Evolutionary conservation across 2,797 vertebrate species (phyloP).

Genomic region (Centroberyx gerrardi): DNA sequence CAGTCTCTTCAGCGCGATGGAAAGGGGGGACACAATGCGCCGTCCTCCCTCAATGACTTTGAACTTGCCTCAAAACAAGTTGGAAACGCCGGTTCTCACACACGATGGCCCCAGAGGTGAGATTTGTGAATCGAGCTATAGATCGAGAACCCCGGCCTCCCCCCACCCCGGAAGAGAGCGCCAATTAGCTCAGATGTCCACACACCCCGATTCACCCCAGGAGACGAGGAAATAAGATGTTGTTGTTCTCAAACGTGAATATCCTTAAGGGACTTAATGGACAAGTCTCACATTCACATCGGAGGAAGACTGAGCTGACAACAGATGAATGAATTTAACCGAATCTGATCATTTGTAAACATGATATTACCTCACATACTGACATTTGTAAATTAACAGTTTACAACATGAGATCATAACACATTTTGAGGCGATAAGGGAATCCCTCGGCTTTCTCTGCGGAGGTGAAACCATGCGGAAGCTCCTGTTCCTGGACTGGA

Average conservation of each 20-base stretch:
- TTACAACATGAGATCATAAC: conserved; percentile 55
- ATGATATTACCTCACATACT: conserved; percentile 22
- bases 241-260: conserved; percentile 30
- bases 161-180: conserved; percentile 67
- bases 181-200: conserved; percentile 84
- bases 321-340: conserved; percentile 6
- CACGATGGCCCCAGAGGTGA: conserved; percentile 76
- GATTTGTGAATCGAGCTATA: conserved; percentile 75
- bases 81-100: conserved; percentile 83
- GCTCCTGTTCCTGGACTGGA: conserved; percentile 60
- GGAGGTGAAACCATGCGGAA: conserved; percentile 71
- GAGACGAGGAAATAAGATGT: conserved; percentile 54
- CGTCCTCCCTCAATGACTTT: conserved; percentile 80
- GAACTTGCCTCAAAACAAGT: conserved; percentile 84
- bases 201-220: conserved; percentile 47
- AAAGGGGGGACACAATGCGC: conserved; percentile 80
- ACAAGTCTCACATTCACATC: conserved; percentile 28
- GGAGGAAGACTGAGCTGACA: background rate
- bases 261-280: conserved; percentile 17
- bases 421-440: conserved; percentile 45
- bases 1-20: conserved; percentile 74
- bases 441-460: conserved; percentile 48
- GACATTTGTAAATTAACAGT: background rate
- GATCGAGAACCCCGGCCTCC: conserved; percentile 35
- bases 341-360: conserved; percentile 18